These are phyloP conservation scores for Labroides dimidiatus DNA, from an alignment of 2,797 vertebrate species.

Conservation along the genomic window DNA sequence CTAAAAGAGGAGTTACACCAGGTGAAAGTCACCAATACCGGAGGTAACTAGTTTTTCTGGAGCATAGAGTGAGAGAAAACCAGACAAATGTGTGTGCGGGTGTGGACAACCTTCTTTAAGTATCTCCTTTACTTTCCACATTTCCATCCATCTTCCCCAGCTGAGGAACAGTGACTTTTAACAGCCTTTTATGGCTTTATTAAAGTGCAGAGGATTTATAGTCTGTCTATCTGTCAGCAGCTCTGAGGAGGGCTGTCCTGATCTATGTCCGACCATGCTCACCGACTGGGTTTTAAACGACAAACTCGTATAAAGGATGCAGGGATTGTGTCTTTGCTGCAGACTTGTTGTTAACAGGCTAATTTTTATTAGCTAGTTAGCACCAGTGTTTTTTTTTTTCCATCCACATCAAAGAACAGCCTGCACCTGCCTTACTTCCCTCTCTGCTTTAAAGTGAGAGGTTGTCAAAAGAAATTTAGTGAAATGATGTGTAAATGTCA, in stretches of 20 bases:
- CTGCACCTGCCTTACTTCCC: slow-evolving; percentile 15
- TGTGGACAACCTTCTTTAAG: slow-evolving; percentile 54
- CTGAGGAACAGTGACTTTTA: slow-evolving; percentile 75
- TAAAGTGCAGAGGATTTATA: slow-evolving; percentile 76
- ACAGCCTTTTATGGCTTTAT: slow-evolving; percentile 79
- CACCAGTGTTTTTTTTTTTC: slow-evolving; percentile 30
- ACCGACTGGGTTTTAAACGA: slow-evolving; percentile 61
- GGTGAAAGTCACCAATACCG: slow-evolving; percentile 49
- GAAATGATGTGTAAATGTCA: slow-evolving; percentile 33
- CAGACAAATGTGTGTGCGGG: slow-evolving; percentile 39
- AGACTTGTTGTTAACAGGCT: slow-evolving; percentile 42
- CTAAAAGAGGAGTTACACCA: slow-evolving; percentile 46
- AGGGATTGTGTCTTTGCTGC: slow-evolving; percentile 7
- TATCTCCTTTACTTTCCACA: slow-evolving; percentile 63
- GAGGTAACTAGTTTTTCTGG: slow-evolving; percentile 43
- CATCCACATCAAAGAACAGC: slow-evolving; percentile 58
- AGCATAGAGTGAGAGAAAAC: slow-evolving; percentile 19
- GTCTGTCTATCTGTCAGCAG: slow-evolving; percentile 37
- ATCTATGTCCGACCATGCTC: slow-evolving; percentile 52
- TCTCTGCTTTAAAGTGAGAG: slow-evolving; percentile 21
- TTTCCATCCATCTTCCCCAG: slow-evolving; percentile 69
- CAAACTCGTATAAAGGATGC: slow-evolving; percentile 48
- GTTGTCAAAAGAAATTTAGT: slow-evolving; percentile 42
- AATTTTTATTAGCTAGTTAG: slow-evolving; percentile 74
- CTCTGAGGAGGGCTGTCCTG: slow-evolving; percentile 59